Conservation (phyloP, 1,140 invertebrate species). For the Pseudobourletiella spinata region DNA sequence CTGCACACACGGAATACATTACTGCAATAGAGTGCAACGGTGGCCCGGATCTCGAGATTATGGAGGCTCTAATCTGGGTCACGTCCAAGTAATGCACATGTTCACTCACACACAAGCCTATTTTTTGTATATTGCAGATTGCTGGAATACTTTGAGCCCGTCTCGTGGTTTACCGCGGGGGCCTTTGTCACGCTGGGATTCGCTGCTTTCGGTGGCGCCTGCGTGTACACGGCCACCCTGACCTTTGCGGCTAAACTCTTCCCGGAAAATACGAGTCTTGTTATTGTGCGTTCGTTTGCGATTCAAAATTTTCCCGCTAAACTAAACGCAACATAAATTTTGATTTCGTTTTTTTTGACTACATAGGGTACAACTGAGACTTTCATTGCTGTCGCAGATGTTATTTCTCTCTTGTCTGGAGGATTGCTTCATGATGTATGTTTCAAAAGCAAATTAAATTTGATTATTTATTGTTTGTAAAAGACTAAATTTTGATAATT, state of each 20-base stretch:
- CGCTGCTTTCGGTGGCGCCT: neutral
- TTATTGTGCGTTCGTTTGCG: neutral
- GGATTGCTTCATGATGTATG: neutral
- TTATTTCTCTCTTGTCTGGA: neutral
- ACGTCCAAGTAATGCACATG: no score
- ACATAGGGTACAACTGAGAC: neutral
- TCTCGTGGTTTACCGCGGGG: neutral
- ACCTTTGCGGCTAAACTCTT: neutral
- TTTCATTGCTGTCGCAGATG: neutral
- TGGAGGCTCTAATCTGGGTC: no score
- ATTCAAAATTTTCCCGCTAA: neutral
- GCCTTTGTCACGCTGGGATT: neutral
- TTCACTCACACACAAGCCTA: no score
- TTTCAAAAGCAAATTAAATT: neutral
- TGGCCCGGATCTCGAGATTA: no score
- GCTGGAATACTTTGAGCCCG: neutral
- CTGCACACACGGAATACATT: no score
- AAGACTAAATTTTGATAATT: no score
- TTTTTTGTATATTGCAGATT: no score
- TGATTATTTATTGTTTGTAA: neutral
- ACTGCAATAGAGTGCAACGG: no score
- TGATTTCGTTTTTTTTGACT: neutral
- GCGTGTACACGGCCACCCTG: neutral
- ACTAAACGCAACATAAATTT: neutral
- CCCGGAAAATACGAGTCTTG: neutral